Evolutionary conservation across 2,797 vertebrate species (phyloP).

Genomic region (Scolopax rusticola): DNA sequence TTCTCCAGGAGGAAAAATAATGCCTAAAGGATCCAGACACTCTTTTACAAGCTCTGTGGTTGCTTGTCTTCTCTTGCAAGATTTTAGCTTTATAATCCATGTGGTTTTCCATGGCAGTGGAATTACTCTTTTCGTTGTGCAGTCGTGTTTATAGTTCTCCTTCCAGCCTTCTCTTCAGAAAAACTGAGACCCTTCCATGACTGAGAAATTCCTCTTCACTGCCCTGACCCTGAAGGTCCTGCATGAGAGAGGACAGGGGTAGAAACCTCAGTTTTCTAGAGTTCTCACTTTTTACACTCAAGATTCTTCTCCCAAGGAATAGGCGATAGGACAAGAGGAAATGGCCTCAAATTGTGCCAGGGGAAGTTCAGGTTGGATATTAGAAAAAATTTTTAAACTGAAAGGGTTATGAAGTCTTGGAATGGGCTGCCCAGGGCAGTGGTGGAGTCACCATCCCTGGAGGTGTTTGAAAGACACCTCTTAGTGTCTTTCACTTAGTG

Average conservation of each 20-base stretch:
- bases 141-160: not conserved
- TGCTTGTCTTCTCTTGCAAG: not conserved
- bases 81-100: not conserved
- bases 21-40: not conserved
- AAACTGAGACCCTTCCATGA: not conserved
- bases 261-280: not conserved
- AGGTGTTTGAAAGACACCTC: too few relatives aligned
- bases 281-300: not conserved
- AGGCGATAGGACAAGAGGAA: too few relatives aligned
- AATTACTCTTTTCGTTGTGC: not conserved
- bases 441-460: too few relatives aligned
- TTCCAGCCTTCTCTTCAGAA: not conserved
- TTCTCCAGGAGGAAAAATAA: not conserved
- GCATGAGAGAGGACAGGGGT: not conserved
- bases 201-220: not conserved
- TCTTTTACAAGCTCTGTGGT: not conserved
- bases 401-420: too few relatives aligned
- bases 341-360: too few relatives aligned
- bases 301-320: not conserved
- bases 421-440: too few relatives aligned
- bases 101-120: not conserved
- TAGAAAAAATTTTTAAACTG: too few relatives aligned
- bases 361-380: too few relatives aligned
- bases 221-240: not conserved
- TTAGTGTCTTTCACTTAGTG: too few relatives aligned